Conservation (phyloP, 2,797 vertebrate genomes). For the Anisognathus igniventris region DNA sequence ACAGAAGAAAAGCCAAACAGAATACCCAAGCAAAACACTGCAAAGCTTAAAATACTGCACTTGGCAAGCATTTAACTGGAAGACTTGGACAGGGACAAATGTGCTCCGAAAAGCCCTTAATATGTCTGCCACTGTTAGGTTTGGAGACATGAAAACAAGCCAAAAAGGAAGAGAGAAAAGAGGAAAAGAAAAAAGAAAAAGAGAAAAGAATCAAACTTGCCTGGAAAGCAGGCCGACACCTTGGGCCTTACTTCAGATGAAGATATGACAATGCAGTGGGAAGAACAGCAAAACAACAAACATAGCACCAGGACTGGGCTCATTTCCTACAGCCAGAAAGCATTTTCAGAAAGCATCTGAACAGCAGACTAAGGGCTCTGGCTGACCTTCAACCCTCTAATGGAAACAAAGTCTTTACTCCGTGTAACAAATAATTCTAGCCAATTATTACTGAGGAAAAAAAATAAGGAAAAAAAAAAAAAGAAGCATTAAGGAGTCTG, state of each 20-base stretch:
- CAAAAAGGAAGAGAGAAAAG: not conserved
- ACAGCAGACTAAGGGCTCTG: not conserved
- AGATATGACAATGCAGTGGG: not conserved
- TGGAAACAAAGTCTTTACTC: not conserved
- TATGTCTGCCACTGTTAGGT: not conserved
- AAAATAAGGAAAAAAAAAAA: not conserved
- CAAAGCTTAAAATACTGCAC: not conserved
- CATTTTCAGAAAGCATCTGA: not conserved
- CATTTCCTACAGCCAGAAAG: not conserved
- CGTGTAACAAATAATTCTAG: not conserved
- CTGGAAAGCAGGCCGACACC: not conserved
- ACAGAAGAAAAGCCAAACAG: not conserved
- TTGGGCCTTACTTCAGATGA: not conserved
- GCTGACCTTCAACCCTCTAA: not conserved
- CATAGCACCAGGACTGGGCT: rapidly evolving
- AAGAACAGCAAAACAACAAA: not conserved
- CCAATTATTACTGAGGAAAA: rapidly evolving
- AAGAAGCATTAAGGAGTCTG: rapidly evolving
- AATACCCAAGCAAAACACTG: not conserved
- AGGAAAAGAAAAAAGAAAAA: too few relatives aligned
- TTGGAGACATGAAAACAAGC: not conserved
- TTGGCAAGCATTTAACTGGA: not conserved
- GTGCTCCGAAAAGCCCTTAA: not conserved
- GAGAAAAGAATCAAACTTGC: not conserved
- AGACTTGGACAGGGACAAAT: rapidly evolving